Base-by-base conservation (phyloP, 2,888 invertebrate genomes). In the Alsophila aescularia region DNA sequence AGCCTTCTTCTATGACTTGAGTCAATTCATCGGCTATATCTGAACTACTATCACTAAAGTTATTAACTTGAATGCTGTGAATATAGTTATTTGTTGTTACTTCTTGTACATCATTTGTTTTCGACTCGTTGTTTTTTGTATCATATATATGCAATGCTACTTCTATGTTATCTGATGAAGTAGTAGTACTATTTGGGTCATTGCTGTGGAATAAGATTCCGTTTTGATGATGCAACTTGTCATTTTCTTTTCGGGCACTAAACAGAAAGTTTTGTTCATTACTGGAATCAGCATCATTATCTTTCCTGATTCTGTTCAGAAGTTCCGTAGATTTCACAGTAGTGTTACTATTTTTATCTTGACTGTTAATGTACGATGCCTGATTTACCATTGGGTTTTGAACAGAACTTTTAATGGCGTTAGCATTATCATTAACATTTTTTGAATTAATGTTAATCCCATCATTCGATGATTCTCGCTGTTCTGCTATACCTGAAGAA, bases 21-120 rank as follows among this genome's bases (percentile, higher is more conserved):
- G 91, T 91, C 18, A 77, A 49, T 8, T 86, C 87, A 58, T 84
- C 83, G 27, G 86, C 85, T 50, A 81, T 72, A 60, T 84, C 81
- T 6, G 75, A 76, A 67, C 54, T 45, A 57, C 44, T 58, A 13
- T 70, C 64, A 31, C 58, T 65, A 44, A 60, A 29, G 7, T 37
- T 45, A 12, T 27, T 24, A n/a, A 4, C 36, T 34, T 44, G 32
- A 0, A 27, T 43, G 1, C 8, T 4, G 13, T 34, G 16, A 8
- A 27, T 21, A 1, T 37, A 24, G 2, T 18, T 12, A 32, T 29
- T 37, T 27, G 18, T 12, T 1, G 18, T 36, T 13, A 45, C 7
- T 8, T 5, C 18, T 18, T 5, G 2, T 5, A 7, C 24, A 7
- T 24, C 24, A 24, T 24, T 24, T 24, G 24, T 6, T 24, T 24